A percentile compares a stretch with the other conserved stretches of the same genome.
Evolutionary conservation across 2,888 invertebrate genomes (phyloP).

Genomic region (Andrena camellia): DNA sequence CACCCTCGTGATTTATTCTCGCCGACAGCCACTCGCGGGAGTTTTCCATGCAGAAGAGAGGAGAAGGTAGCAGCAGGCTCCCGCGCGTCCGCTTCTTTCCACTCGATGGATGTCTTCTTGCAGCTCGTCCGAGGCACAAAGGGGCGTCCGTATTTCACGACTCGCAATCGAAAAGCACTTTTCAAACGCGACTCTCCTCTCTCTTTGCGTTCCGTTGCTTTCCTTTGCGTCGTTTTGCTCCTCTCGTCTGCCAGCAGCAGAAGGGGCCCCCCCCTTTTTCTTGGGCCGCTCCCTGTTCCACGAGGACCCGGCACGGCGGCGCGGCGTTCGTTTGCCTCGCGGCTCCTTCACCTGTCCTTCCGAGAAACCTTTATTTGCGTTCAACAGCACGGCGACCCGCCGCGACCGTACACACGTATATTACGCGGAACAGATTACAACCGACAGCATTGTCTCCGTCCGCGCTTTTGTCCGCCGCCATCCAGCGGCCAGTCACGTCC

Average conservation of each 20-base stretch:
- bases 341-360: conserved; percentile 49
- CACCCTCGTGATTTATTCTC: too few relatives aligned
- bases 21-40: background rate
- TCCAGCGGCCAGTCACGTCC: conserved; percentile 1
- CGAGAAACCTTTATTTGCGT: conserved; percentile 47
- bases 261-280: background rate
- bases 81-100: too few relatives aligned
- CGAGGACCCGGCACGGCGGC: background rate
- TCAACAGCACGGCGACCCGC: conserved; percentile 8
- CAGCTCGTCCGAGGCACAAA: background rate
- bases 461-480: conserved; percentile 5
- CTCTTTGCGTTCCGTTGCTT: background rate
- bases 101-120: background rate
- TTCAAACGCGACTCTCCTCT: background rate
- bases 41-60: background rate
- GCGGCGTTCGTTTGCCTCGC: conserved; percentile 25
- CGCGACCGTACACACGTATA: conserved; percentile 4
- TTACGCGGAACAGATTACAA: conserved; percentile 35
- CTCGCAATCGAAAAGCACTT: background rate
- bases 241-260: background rate
- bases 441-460: conserved; percentile 8
- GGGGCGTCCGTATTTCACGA: background rate
- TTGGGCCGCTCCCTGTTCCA: conserved; percentile 14
- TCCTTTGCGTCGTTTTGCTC: background rate
- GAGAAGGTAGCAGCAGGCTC: background rate